Percentiles rank a stretch among this genome's conserved stretches.
These are phyloP conservation scores for Deilephila porcellus DNA, from an alignment of 2,888 invertebrate genomes.

Conservation along the genomic window DNA sequence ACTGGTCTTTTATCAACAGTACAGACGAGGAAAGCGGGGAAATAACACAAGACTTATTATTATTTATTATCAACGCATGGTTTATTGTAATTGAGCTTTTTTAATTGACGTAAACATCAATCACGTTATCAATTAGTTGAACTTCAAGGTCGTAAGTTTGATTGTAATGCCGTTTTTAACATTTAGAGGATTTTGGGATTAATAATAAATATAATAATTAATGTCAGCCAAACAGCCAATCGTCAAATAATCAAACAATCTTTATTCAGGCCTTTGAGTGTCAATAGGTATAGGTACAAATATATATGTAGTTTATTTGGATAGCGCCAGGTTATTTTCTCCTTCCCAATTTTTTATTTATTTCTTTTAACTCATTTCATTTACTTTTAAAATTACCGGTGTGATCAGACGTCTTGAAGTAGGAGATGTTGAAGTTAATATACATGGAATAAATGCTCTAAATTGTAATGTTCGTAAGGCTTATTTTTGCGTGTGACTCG, in stretches of 20 bases:
- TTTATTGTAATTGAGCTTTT: no score
- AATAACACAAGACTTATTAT: background rate
- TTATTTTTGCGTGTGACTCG: conserved; percentile 57
- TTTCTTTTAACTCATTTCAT: conserved; percentile 73
- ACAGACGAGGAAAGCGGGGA: background rate
- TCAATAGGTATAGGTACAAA: conserved; percentile 36
- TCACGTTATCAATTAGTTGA: no score
- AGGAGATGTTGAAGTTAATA: conserved; percentile 28
- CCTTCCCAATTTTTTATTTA: conserved; percentile 71
- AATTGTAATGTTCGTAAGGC: conserved; percentile 52
- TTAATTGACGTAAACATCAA: no score
- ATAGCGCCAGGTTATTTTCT: conserved; percentile 66
- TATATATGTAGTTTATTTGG: conserved; percentile 43
- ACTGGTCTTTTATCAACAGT: background rate
- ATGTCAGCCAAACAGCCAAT: no score
- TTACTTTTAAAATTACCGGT: conserved; percentile 67
- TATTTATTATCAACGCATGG: no score
- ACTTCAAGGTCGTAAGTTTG: no score
- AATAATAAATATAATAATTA: no score
- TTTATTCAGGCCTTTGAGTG: no score
- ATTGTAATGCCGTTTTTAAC: no score
- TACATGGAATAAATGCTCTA: conserved; percentile 42
- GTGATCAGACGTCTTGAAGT: conserved; percentile 51
- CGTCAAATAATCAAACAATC: no score
- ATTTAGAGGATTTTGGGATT: no score